These are phyloP conservation scores for Tetragnatha montana DNA, from an alignment of 2,888 invertebrate genomes.

Conservation along the genomic window DNA sequence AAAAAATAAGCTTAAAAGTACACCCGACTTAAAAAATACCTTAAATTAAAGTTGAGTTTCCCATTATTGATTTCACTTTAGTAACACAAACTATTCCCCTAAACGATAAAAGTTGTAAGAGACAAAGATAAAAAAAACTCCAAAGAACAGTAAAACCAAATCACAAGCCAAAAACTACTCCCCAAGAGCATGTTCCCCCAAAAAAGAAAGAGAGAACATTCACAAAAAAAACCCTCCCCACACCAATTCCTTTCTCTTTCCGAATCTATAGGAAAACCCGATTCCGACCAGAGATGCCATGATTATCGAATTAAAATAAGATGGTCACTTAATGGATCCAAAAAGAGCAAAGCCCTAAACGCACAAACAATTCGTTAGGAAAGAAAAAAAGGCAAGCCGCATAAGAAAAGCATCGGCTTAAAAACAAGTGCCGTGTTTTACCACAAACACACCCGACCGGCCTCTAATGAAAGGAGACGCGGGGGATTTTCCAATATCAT, in stretches of 20 bases:
- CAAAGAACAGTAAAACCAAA: neutral
- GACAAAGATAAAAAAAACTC: too few relatives aligned
- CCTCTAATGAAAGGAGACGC: conserved; percentile 53
- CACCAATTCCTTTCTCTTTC: neutral
- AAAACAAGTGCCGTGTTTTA: conserved; percentile 51
- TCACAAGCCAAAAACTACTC: neutral
- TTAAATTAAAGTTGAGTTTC: too few relatives aligned
- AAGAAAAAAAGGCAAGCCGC: conserved; percentile 9
- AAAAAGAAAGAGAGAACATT: neutral
- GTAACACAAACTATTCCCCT: too few relatives aligned
- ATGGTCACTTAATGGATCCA: conserved; percentile 26
- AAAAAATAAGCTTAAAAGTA: too few relatives aligned
- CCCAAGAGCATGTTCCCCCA: neutral
- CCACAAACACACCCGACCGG: conserved; percentile 42
- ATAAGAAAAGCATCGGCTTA: conserved; percentile 1
- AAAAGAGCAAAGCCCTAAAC: neutral
- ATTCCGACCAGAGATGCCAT: conserved; percentile 3
- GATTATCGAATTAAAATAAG: conserved; percentile 52
- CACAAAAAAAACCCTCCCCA: neutral
- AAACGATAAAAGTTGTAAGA: too few relatives aligned
- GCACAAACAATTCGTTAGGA: neutral
- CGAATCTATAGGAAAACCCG: neutral
- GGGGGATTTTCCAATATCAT: conserved; percentile 51
- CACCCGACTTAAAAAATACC: too few relatives aligned
- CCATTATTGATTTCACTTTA: too few relatives aligned